Conservation (phyloP, 2,113 vertebrate species). For the Nerophis ophidion region DNA sequence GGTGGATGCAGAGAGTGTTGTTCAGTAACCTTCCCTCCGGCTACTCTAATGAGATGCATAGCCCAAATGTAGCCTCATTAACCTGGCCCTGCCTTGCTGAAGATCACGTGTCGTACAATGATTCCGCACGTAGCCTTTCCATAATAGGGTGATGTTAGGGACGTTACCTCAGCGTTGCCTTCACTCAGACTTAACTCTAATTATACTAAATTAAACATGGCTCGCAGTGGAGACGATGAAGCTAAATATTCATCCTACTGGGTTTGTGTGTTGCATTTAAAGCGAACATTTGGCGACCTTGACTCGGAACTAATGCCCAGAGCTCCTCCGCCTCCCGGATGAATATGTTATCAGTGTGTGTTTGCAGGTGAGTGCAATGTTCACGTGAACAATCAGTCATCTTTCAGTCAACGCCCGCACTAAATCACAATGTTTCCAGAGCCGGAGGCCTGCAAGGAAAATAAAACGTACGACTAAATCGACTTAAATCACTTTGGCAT, state of each 20-base stretch:
- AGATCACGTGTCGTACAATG: constrained; percentile 87
- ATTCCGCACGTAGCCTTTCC: constrained; percentile 82
- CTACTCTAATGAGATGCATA: constrained; percentile 76
- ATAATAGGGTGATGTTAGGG: constrained; percentile 88
- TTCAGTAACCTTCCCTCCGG: constrained; percentile 67
- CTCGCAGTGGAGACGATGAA: constrained; percentile 58
- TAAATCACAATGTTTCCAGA: constrained; percentile 49
- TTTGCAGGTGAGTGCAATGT: background rate
- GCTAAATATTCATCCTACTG: constrained; percentile 73
- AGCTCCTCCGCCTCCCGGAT: background rate
- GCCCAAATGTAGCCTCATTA: constrained; percentile 78
- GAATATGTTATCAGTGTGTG: background rate
- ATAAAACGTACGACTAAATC: constrained; percentile 59
- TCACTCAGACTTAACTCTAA: constrained; percentile 77
- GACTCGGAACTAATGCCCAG: background rate
- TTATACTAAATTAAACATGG: constrained; percentile 87
- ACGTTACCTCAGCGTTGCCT: constrained; percentile 81
- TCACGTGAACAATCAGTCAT: constrained; percentile 25
- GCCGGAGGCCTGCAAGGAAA: constrained; percentile 43
- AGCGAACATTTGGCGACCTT: constrained; percentile 54
- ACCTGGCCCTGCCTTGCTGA: constrained; percentile 82
- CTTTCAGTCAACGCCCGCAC: constrained; percentile 31
- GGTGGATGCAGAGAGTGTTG: constrained; percentile 37
- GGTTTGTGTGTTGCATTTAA: constrained; percentile 41
- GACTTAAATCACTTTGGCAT: constrained; percentile 63